phyloP scores from a whole-genome alignment of 1,140 invertebrate genomes.

The Heliconius melpomene region DNA sequence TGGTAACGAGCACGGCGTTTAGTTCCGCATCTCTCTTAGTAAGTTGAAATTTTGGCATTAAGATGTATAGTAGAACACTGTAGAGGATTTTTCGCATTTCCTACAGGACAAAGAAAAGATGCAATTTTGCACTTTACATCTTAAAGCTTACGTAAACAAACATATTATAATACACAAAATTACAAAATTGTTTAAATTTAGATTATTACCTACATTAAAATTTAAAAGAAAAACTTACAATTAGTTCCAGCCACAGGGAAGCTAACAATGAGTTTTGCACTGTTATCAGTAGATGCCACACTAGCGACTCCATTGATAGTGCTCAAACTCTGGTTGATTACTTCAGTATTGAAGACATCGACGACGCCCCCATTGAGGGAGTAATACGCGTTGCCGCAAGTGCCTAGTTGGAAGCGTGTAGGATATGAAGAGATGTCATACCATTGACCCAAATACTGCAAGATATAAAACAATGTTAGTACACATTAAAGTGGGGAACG shows the following conservation, averaged over 20 bases:
- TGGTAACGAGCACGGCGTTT: too few species aligned
- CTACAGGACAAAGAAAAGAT: too few species aligned
- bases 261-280: conserved; percentile 57
- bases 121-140: too few species aligned
- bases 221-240: conserved; percentile 44
- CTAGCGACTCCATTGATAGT: conserved; percentile 50
- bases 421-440: conserved; percentile 64
- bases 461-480: conserved; percentile 11
- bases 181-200: too few species aligned
- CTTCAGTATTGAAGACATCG: conserved; percentile 59
- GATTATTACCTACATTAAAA: too few species aligned
- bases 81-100: too few species aligned
- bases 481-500: too few species aligned
- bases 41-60: too few species aligned
- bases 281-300: conserved; percentile 42
- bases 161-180: too few species aligned
- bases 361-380: conserved; percentile 37
- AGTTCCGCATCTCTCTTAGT: too few species aligned
- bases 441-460: conserved; percentile 67
- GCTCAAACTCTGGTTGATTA: conserved; percentile 51
- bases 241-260: conserved; percentile 60
- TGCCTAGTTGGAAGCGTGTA: conserved; percentile 52
- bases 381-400: conserved; percentile 59
- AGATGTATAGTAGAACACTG: too few species aligned
- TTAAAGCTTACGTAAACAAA: too few species aligned